Conservation (phyloP, 2,113 vertebrate genomes). For the Montifringilla adamsi region DNA sequence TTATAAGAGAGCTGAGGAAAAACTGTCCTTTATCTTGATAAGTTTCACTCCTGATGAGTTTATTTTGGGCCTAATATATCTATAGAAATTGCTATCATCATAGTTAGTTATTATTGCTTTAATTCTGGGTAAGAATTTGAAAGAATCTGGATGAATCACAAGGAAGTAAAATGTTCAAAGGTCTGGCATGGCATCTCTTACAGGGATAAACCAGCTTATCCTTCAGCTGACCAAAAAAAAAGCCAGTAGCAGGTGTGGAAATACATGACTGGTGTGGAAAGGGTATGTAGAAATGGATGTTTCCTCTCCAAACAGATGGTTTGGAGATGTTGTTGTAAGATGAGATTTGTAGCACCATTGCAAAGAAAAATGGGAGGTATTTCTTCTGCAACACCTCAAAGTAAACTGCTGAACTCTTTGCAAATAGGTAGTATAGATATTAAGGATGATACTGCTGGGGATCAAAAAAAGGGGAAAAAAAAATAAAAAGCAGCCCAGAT, state of each 20-base stretch:
- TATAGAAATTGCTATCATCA: background rate
- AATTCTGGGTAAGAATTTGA: background rate
- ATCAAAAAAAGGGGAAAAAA: accelerated
- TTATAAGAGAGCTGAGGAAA: background rate
- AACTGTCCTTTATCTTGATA: background rate
- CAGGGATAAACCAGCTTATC: background rate
- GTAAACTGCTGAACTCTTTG: background rate
- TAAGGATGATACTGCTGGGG: background rate
- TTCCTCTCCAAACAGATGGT: background rate
- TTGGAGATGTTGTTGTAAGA: background rate
- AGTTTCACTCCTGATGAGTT: background rate
- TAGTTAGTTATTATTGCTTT: background rate
- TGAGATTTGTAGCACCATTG: background rate
- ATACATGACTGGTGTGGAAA: background rate
- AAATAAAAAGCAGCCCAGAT: background rate
- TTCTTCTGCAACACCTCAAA: background rate
- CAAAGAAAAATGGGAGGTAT: background rate
- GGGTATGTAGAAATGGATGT: background rate
- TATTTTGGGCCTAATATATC: background rate
- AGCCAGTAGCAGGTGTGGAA: background rate
- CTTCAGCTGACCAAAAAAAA: background rate
- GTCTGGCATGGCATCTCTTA: background rate
- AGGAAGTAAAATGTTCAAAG: background rate
- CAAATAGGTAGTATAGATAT: too few relatives aligned
- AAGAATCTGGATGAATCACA: background rate